Base-by-base conservation (phyloP, 2,888 invertebrate genomes). In the Epiperipatus broadwayi region DNA sequence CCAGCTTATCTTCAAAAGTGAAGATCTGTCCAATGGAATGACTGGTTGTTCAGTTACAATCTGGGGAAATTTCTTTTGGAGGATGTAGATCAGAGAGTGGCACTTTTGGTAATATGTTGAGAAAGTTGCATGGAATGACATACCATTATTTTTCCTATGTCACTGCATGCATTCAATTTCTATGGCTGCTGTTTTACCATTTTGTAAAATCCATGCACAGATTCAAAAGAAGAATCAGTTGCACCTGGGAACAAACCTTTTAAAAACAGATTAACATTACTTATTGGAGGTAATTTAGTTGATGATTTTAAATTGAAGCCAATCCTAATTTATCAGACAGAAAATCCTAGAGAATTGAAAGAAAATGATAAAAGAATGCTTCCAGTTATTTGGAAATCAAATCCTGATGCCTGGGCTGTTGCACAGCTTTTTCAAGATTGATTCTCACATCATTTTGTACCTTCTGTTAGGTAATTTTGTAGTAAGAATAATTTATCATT, bases 241-340 rank as follows among this genome's bases (percentile, higher is more conserved):
- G 4, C 32, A 15, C 32, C 32, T 31, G 1, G n/a, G 25, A 14
- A 35, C 27, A 22, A 35, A 27, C 25, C 25, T 35, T 35, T 27
- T 25, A 35, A 35, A 35, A 35, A 22, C 15, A 10, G 16, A 22
- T 35, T 25, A 14, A 35, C 18, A 15, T 35, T 31, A 8, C 35
- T 35, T 16, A 1, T 35, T 35, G 35, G 14, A 15, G 14, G 15
- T 15, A 35, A 35, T 10, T 10, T 31, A 31, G 32, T 18, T 31
- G n/a, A 18, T 31, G 32, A 31, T 31, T 31, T 31, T 31, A 35
- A 35, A 35, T 21, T 35, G 15, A 35, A 25, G 35, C 16, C 25
- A 35, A 25, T 35, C 15, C 19, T 22, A 35, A 14, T 35, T 35
- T 35, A 35, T 35, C 35, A 35, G 27, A 19, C 25, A 35, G 35